Conservation (phyloP, 2,888 invertebrate genomes). For the Petrolisthes cinctipes region DNA sequence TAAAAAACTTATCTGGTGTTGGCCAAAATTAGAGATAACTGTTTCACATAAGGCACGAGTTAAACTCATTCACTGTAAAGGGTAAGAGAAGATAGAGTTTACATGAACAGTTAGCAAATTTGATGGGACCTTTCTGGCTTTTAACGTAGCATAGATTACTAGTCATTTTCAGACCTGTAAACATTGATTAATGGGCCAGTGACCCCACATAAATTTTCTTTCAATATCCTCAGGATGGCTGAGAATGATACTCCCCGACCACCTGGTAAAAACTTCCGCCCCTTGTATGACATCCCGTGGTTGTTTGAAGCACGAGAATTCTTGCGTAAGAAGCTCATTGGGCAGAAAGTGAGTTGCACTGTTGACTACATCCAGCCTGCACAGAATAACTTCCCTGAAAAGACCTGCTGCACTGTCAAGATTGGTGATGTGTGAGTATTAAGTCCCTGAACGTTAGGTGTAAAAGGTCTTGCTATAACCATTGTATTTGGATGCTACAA, state of each 20-base stretch:
- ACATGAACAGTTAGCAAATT: no score
- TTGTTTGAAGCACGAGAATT: conserved; percentile 99
- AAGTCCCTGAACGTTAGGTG: background rate
- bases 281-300: conserved; percentile 97
- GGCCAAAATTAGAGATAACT: no score
- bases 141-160: no score
- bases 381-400: conserved; percentile 93
- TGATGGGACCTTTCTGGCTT: no score
- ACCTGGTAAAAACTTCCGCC: conserved; percentile 76
- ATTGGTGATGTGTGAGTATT: conserved; percentile 81
- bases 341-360: conserved; percentile 91
- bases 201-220: background rate
- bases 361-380: conserved; percentile 98
- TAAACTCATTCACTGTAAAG: no score
- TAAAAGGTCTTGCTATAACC: background rate
- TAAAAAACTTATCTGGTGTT: no score
- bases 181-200: no score
- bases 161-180: no score
- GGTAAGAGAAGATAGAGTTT: no score
- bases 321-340: conserved; percentile 92
- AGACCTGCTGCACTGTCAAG: conserved; percentile 91
- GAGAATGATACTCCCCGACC: conserved; percentile 48
- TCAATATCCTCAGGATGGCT: conserved; percentile 19
- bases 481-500: no score
- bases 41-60: no score